Evolutionary conservation across 2,113 vertebrate genomes (phyloP).

Genomic region (Seriola dumerili): DNA sequence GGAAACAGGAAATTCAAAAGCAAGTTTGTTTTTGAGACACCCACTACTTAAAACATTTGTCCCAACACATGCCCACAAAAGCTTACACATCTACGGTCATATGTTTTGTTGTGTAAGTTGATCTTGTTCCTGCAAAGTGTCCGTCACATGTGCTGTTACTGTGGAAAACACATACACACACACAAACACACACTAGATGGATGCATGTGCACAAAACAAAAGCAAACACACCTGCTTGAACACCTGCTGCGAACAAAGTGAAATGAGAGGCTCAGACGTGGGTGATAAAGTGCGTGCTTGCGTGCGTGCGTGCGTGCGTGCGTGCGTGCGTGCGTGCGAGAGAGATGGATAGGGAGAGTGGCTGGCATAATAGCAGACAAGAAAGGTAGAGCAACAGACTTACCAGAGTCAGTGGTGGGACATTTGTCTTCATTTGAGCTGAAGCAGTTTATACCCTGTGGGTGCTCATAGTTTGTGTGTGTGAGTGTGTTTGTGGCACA

Average conservation of each 20-base stretch:
- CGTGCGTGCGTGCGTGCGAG: conserved; percentile 12
- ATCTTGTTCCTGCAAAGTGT: background rate
- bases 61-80: background rate
- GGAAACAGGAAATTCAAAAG: background rate
- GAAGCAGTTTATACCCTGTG: conserved; percentile 57
- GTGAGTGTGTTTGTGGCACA: conserved; percentile 16
- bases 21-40: background rate
- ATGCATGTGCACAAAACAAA: conserved; percentile 40
- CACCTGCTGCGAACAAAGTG: conserved; percentile 53
- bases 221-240: conserved; percentile 62
- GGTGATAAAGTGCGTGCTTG: conserved; percentile 30
- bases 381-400: conserved; percentile 51
- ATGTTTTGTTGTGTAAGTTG: background rate
- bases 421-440: conserved; percentile 75
- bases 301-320: conserved; percentile 10
- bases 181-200: background rate
- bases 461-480: conserved; percentile 38
- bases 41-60: background rate
- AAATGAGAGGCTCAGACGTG: conserved; percentile 34
- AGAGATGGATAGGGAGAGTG: conserved; percentile 32
- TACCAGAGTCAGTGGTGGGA: conserved; percentile 39
- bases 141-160: background rate
- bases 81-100: background rate
- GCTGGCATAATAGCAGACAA: conserved; percentile 31
- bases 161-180: background rate